Percentiles rank a stretch among this genome's conserved stretches.
Conservation (phyloP, 1,140 invertebrate genomes). For the Trissolcus basalis region DNA sequence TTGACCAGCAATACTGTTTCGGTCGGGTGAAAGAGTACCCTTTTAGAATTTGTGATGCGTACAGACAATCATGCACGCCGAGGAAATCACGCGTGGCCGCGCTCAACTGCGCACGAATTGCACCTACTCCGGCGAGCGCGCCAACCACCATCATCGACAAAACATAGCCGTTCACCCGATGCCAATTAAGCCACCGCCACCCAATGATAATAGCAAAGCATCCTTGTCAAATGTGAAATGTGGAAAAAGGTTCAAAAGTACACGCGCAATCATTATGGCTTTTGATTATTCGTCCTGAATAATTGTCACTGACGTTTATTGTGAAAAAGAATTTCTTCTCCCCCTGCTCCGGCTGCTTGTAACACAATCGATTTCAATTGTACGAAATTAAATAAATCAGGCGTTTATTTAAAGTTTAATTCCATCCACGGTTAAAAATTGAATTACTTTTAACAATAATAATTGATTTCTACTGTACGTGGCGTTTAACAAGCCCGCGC, state of each 20-base stretch:
- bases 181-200: conserved; percentile 69
- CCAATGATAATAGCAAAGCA: conserved; percentile 69
- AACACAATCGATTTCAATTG: conserved; percentile 4
- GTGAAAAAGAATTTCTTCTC: conserved; percentile 22
- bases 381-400: not conserved
- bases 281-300: conserved; percentile 47
- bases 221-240: conserved; percentile 56
- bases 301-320: conserved; percentile 43
- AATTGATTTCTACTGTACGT: too few species aligned
- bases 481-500: too few species aligned
- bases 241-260: conserved; percentile 48
- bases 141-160: conserved; percentile 61
- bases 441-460: too few species aligned
- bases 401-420: not conserved
- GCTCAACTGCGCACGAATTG: conserved; percentile 66
- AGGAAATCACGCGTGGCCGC: conserved; percentile 72
- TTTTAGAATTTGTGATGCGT: conserved; percentile 73
- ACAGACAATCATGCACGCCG: conserved; percentile 68
- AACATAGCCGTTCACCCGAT: conserved; percentile 66
- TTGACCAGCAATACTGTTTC: conserved; percentile 59
- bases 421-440: not conserved
- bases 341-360: not conserved
- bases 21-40: conserved; percentile 70
- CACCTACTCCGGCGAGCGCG: conserved; percentile 64
- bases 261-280: conserved; percentile 46